Conservation (phyloP, 1,140 invertebrate genomes). For the Temnothorax longispinosus region DNA sequence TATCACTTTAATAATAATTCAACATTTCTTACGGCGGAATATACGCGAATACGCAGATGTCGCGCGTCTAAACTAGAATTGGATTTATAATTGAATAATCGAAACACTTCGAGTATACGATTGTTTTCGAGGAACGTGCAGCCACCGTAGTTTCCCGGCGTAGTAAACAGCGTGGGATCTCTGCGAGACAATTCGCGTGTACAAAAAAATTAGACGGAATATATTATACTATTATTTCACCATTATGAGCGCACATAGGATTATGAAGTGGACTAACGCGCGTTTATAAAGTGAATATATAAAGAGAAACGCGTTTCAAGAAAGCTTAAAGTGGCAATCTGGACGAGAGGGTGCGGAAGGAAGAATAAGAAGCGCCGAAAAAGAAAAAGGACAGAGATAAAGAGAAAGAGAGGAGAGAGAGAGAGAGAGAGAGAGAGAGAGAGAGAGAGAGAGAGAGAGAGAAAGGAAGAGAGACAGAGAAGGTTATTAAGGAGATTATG, state of each 20-base stretch:
- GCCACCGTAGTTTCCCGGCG: background rate
- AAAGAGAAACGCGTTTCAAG: background rate
- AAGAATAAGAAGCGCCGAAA: slow-evolving; percentile 1
- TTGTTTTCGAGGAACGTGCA: background rate
- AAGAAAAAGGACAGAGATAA: background rate
- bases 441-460: background rate
- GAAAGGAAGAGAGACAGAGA: background rate
- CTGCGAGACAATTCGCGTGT: too few relatives aligned
- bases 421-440: background rate
- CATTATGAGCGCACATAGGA: background rate
- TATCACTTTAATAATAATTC: slow-evolving; percentile 45
- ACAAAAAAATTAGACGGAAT: background rate
- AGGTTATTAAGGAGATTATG: slow-evolving; percentile 83
- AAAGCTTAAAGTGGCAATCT: slow-evolving; percentile 39
- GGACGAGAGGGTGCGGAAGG: background rate
- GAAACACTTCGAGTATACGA: background rate
- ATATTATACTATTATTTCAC: background rate
- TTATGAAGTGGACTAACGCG: slow-evolving; percentile 5
- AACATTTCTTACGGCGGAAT: background rate
- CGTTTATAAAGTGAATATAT: slow-evolving; percentile 37
- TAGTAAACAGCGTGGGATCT: background rate
- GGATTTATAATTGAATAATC: slow-evolving; percentile 26
- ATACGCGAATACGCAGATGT: background rate
- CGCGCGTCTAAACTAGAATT: background rate
- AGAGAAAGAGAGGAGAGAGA: background rate